A percentile compares a stretch with the other conserved stretches of the same genome.
Conservation (phyloP, 2,888 invertebrate genomes). For the Phania funesta region DNA sequence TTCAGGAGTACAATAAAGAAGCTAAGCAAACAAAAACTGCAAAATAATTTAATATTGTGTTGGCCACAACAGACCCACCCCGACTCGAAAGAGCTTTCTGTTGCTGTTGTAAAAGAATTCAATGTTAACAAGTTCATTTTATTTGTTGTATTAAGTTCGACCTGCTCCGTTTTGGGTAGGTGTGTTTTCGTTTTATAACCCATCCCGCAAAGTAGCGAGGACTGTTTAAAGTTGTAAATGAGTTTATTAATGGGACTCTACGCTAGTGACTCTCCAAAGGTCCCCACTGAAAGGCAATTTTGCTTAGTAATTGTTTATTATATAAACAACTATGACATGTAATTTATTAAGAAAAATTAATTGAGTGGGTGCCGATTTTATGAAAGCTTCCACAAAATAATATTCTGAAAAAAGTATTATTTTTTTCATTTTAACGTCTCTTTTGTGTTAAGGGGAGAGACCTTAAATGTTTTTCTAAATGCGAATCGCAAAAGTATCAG, state of each 20-base stretch:
- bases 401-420: too few species aligned
- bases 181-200: conserved; percentile 42
- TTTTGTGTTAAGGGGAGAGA: too few species aligned
- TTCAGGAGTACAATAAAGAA: conserved; percentile 45
- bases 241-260: conserved; percentile 57
- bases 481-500: too few species aligned
- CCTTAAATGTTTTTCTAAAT: too few species aligned
- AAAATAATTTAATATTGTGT: conserved; percentile 46
- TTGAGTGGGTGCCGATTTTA: too few species aligned
- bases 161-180: conserved; percentile 7
- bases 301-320: conserved; percentile 14
- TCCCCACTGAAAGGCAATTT: conserved; percentile 34
- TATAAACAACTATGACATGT: too few species aligned
- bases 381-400: too few species aligned
- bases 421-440: too few species aligned
- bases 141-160: conserved; percentile 20
- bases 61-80: neutral
- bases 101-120: too few species aligned
- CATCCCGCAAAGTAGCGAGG: conserved; percentile 45
- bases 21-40: conserved; percentile 46
- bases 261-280: conserved; percentile 28
- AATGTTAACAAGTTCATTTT: conserved; percentile 49
- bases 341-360: too few species aligned
- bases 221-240: conserved; percentile 61
- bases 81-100: too few species aligned